Percentiles rank a stretch among this genome's conserved stretches.
Conservation (phyloP, 2,113 vertebrate genomes). For the Poicephalus gulielmi region DNA sequence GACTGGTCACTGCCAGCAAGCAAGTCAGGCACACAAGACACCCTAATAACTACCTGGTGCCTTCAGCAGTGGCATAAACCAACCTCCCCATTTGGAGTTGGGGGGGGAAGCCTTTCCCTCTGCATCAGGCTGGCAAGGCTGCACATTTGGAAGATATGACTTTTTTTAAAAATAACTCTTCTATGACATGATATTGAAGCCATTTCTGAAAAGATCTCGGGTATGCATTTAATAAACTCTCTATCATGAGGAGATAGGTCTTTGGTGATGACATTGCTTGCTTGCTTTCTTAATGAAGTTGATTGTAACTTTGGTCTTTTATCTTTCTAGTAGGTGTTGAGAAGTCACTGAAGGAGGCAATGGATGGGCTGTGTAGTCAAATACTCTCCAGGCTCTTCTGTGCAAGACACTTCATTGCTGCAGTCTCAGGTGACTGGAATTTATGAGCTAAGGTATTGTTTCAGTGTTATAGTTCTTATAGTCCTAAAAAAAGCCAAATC, state of each 20-base stretch:
- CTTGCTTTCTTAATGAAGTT: neutral
- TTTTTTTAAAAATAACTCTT: neutral
- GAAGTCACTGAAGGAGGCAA: neutral
- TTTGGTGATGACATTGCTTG: neutral
- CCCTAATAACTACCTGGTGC: neutral
- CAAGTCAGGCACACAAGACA: neutral
- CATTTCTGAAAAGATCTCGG: neutral
- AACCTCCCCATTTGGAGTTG: neutral
- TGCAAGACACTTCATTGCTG: neutral
- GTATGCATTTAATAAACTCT: neutral
- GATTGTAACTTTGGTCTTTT: neutral
- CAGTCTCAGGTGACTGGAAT: neutral
- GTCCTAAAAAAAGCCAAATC: neutral
- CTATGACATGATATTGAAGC: neutral
- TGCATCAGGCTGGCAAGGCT: rapidly evolving
- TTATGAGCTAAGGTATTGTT: neutral
- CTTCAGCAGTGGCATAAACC: neutral
- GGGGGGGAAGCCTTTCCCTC: neutral
- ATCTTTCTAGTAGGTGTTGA: neutral
- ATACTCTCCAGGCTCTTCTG: neutral
- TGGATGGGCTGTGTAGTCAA: neutral
- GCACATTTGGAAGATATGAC: neutral
- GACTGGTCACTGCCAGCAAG: neutral
- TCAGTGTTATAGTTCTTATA: neutral
- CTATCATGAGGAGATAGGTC: neutral